Percentiles rank a stretch among this genome's conserved stretches.
Evolutionary conservation across 1,140 invertebrate genomes (phyloP).

Genomic region (Drosophila watanabei): DNA sequence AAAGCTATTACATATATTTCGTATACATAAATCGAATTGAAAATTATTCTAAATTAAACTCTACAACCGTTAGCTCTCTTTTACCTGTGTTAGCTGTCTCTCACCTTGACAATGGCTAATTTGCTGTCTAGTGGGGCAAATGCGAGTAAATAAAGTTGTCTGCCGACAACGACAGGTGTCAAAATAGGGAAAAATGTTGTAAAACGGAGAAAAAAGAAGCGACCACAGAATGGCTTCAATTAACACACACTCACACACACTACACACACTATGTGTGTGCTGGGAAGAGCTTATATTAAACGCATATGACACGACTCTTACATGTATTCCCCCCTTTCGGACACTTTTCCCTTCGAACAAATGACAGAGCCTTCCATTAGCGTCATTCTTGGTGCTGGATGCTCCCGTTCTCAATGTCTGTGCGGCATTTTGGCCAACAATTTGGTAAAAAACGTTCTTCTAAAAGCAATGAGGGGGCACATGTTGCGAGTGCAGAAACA

Average conservation of each 20-base stretch:
- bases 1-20: background rate
- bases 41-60: background rate
- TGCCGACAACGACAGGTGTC: slow-evolving; percentile 65
- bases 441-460: slow-evolving; percentile 81
- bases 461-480: slow-evolving; percentile 58
- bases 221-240: slow-evolving; percentile 58
- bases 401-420: slow-evolving; percentile 49
- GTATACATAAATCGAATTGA: background rate
- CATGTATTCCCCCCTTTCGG: background rate
- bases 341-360: slow-evolving; percentile 14
- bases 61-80: background rate
- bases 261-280: background rate
- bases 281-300: slow-evolving; percentile 43
- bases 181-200: slow-evolving; percentile 24
- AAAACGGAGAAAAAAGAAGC: slow-evolving; percentile 17
- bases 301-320: slow-evolving; percentile 62
- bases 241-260: slow-evolving; percentile 54
- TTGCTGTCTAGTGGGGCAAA: slow-evolving; percentile 38
- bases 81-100: slow-evolving; percentile 22
- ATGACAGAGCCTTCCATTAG: slow-evolving; percentile 81
- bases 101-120: slow-evolving; percentile 54
- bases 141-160: slow-evolving; percentile 63
- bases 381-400: slow-evolving; percentile 64
- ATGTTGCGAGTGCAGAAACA: slow-evolving; percentile 66
- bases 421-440: slow-evolving; percentile 77